These are phyloP conservation scores for Octopus sinensis DNA, from an alignment of 1,140 invertebrate species.

Conservation along the genomic window DNA sequence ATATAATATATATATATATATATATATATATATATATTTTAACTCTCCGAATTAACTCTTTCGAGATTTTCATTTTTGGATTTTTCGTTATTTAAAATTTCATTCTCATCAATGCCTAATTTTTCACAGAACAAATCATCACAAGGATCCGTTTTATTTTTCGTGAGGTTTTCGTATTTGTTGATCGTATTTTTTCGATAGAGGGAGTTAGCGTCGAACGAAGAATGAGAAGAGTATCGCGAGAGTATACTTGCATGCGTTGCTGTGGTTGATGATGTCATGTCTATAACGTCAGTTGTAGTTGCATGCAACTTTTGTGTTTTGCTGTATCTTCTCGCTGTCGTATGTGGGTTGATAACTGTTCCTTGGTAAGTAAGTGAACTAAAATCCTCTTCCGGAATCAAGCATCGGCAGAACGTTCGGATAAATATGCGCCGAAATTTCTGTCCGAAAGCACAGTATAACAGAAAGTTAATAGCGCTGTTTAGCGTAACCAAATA, in stretches of 20 bases:
- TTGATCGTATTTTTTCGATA: constrained; percentile 17
- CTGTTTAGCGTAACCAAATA: constrained; percentile 94
- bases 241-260: constrained; percentile 34
- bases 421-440: constrained; percentile 86
- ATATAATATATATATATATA: too few species aligned
- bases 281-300: constrained; percentile 22
- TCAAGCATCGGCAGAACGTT: constrained; percentile 69
- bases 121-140: constrained; percentile 6
- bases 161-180: constrained; percentile 16
- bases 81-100: constrained; percentile 16
- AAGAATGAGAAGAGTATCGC: constrained; percentile 32
- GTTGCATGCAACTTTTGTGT: constrained; percentile 18
- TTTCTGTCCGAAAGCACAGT: constrained; percentile 94
- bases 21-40: too few species aligned
- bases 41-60: neutral
- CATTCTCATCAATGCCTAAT: constrained; percentile 18
- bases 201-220: constrained; percentile 16
- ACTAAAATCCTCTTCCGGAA: constrained; percentile 37
- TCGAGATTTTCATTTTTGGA: neutral
- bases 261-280: constrained; percentile 18
- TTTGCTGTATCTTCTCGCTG: constrained; percentile 21
- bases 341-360: constrained; percentile 21
- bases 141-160: constrained; percentile 15
- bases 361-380: constrained; percentile 40
- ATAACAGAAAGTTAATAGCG: constrained; percentile 94